phyloP scores from a whole-genome alignment of 2,888 invertebrate genomes.

The Agrilus biguttatus region DNA sequence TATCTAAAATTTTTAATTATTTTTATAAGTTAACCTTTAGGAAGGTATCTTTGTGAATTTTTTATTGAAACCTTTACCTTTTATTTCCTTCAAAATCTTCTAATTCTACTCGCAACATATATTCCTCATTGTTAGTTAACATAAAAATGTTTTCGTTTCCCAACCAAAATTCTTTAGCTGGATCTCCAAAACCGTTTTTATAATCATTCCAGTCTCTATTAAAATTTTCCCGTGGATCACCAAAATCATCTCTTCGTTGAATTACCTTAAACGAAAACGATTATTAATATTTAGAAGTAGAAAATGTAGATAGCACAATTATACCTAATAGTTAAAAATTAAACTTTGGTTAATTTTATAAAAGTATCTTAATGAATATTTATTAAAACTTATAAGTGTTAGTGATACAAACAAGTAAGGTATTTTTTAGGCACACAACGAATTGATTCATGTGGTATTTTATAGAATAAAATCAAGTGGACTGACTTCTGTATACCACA shows the following conservation, averaged over 20 bases:
- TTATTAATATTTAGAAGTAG: not conserved
- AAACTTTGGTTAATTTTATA: no score
- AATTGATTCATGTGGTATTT: no score
- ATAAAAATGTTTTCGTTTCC: constrained; percentile 90
- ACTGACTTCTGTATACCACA: no score
- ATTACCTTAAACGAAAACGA: constrained; percentile 50
- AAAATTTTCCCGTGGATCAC: constrained; percentile 77
- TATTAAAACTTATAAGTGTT: no score
- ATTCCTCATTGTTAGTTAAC: constrained; percentile 85
- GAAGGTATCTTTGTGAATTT: no score
- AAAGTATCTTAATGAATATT: no score
- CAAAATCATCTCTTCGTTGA: constrained; percentile 78
- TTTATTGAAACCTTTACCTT: constrained; percentile 38
- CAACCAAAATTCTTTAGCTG: constrained; percentile 80
- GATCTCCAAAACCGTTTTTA: constrained; percentile 85
- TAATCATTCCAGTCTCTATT: constrained; percentile 87
- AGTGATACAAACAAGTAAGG: no score
- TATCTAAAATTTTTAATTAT: constrained; percentile 38
- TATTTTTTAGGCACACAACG: no score
- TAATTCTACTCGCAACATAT: constrained; percentile 70
- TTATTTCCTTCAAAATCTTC: constrained; percentile 90
- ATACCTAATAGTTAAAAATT: no score
- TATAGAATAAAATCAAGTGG: no score
- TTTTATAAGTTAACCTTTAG: no score
- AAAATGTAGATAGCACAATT: no score